Evolutionary conservation across 2,888 invertebrate species (phyloP), one percentile per base, ranked within the genome.

Genomic region (Lochmaea crataegi): DNA sequence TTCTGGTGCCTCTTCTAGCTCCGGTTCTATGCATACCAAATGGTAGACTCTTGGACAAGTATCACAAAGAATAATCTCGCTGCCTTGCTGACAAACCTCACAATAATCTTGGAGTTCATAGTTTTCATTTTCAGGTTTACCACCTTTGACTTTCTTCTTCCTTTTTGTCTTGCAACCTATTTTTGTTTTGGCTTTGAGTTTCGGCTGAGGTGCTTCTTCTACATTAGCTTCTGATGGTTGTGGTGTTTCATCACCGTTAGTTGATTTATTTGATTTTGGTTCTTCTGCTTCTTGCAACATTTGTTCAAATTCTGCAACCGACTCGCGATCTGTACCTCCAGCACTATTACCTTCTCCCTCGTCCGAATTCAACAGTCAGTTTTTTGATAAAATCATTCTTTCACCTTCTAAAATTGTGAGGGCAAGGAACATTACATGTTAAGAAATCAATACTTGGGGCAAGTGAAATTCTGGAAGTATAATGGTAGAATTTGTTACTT

Each of bases 11-110:
- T 99, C 98, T 85, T 99, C 99, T 78, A 99, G 88, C 87, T 99
- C 99, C 0, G 99, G 99, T 84, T 99, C 99, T 78, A 99, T 89
- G 86, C 99, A 99, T 51, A 99, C 99, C 85, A 99, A 90, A 88
- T 99, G 99, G 89, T 99, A 99, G 0, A 99, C 99, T 77, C 98
- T 91, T 0, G 99, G 99, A 84, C 99, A 99, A 0, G 98, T 99
- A 89, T 99, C 99, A 86, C 99, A 99, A 32, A 99, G 91, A 79
- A 99, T 98, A 72, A 99, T 99, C 89, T 99, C 99, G 26, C 99
- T 99, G 68, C 99, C 99, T 91, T 99, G 98, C 87, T 99, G 99
- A 85, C 99, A 99, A 42, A 98, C 99, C 88, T 98, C 98, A 85
- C 99, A 99, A 86, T 98, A 98, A 85, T 99, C 99, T 88, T 99